Base-by-base conservation (phyloP, 1,140 invertebrate species). In the Procambarus clarkii region DNA sequence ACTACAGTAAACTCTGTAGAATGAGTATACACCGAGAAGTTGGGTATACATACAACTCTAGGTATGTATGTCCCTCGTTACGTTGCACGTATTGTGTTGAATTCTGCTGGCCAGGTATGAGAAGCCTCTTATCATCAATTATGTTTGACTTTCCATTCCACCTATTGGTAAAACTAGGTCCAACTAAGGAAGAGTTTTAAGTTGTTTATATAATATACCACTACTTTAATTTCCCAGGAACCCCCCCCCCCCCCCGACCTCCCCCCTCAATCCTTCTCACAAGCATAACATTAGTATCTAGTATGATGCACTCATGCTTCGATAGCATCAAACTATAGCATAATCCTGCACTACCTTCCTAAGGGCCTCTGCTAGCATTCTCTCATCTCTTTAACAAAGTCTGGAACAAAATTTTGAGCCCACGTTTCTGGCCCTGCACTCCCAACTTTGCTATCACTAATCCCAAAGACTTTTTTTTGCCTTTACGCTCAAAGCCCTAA, bases 331-430 rank as follows among this genome's bases (percentile, higher is more conserved):
- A n/a, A 3, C 13, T n/a, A 4, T 15, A 64, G 3, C 60, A 64
- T 64, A 8, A 64, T 54, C 50, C 50, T 8, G 50, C 11, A 54
- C 50, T 8, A 54, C 5, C 50, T 8, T 54, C 5, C 11, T 11
- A 54, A 54, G 50, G 60, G 60, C 21, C 60, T 64, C 13, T 15
- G 3, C 21, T 64, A 11, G 34, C 34, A 1, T 64, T n/a, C 21
- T 64, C 60, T 18, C 69, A 71, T 71, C 69, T 71, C 69, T 71
- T 11, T 71, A n/a, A 71, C 69, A 71, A 71, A 71, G 69, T 71
- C 69, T 71, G 69, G 24, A 34, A 34, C 11, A 71, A 71, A 71
- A 71, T 18, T 71, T 4, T 24, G 69, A 71, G 69, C n/a, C 69
- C 24, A 44, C 69, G 24, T 71, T 71, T 71, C 69, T 71, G 69